Evolutionary conservation across 2,888 invertebrate genomes (phyloP), one percentile per base, ranked within the genome.

Genomic region (Sepioteuthis lessoniana): DNA sequence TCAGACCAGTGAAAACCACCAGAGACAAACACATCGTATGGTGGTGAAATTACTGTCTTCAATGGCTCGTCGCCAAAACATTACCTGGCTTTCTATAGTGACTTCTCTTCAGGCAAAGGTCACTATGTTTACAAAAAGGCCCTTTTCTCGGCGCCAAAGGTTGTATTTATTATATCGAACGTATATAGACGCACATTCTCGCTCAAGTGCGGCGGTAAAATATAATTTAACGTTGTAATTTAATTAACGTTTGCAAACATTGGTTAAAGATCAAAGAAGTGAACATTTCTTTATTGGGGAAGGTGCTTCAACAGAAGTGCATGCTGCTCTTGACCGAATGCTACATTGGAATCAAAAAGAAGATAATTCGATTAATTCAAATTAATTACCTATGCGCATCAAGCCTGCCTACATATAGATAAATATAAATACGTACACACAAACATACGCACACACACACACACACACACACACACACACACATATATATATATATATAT

Each of bases 241-340:
- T n/a, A 76, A 76, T 76, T 76, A 76, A 76, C n/a, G 76, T n/a
- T 76, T 76, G 76, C n/a, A n/a, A 76, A 35, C 76, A 76, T 76
- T 76, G n/a, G 16, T 76, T 76, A 5, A 10, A 13, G 76, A 76
- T 76, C 76, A 76, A 76, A 76, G 76, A 13, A n/a, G 76, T 4
- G 76, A 76, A 25, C n/a, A n/a, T 13, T 76, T 76, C n/a, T 76
- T 76, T 76, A 35, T 76, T 76, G 76, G n/a, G 13, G n/a, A 35
- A 35, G 76, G n/a, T n/a, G 76, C n/a, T 16, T n/a, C 13, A 76
- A 76, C 25, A n/a, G 19, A 76, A 35, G 10, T 10, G 76, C n/a
- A 4, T 35, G 76, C n/a, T n/a, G 76, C 25, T 35, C 76, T 76
- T 35, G n/a, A 76, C 76, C 8, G 76, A 55, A 0, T 0, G 5